These are phyloP conservation scores for Holothuria scabra DNA, from an alignment of 53 echinoderm and acorn worm species.

Conservation along the genomic window DNA sequence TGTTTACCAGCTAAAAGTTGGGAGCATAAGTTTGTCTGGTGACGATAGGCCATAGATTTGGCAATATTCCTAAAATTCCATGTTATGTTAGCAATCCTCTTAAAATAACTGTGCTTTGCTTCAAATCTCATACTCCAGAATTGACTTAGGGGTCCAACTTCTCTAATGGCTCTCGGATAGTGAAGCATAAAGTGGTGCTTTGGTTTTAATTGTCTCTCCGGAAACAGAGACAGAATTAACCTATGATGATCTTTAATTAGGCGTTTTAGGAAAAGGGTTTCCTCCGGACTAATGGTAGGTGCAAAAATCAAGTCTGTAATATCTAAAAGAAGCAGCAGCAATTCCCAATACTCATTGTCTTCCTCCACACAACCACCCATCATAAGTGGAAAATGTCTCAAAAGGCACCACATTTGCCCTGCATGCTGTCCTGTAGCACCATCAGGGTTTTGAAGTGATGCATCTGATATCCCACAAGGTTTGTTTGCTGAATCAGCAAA, in stretches of 20 bases:
- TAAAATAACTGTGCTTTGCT: constrained; percentile 61
- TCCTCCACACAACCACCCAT: constrained; percentile 55
- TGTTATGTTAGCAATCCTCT: constrained; percentile 49
- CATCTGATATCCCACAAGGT: constrained; percentile 44
- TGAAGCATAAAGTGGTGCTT: constrained; percentile 70
- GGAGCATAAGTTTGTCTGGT: constrained; percentile 49
- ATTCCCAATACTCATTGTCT: constrained; percentile 54
- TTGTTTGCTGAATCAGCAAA: constrained; percentile 55
- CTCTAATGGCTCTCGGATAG: constrained; percentile 53
- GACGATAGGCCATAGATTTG: constrained; percentile 41
- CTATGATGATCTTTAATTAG: constrained; percentile 64
- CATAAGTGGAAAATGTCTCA: constrained; percentile 51
- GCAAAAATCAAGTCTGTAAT: constrained; percentile 54
- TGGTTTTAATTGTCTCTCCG: constrained; percentile 25
- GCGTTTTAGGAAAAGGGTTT: constrained; percentile 3
- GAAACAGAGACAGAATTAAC: constrained; percentile 41
- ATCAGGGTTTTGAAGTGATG: constrained; percentile 40
- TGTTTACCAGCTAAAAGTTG: background rate
- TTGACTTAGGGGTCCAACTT: constrained; percentile 52
- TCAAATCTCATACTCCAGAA: constrained; percentile 72
- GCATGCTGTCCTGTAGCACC: constrained; percentile 62
- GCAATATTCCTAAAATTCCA: constrained; percentile 54
- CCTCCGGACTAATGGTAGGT: constrained; percentile 45
- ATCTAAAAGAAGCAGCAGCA: constrained; percentile 42
- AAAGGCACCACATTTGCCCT: constrained; percentile 61